Base-by-base conservation (phyloP, 2,113 vertebrate genomes). In the Drymodes brunneopygia region DNA sequence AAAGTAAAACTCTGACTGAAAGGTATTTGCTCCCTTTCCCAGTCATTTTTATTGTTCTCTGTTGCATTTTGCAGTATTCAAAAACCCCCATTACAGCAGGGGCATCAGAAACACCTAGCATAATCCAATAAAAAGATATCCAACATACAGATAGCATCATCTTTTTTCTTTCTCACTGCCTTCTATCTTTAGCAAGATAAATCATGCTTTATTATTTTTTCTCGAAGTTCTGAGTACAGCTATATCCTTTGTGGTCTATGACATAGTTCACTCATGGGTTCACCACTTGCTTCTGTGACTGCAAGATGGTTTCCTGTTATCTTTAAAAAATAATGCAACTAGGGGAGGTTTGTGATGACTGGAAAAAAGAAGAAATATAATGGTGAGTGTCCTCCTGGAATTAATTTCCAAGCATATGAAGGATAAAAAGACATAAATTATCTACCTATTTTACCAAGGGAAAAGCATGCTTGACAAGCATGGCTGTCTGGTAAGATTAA, bases 91-190 rank as follows among this genome's bases (percentile, higher is more conserved):
- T 38, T 73, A 31, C 7, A 78, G 5, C 17, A 77, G 4, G 4
- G 2, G 3, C 61, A 31, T 31, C n/a, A 81, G 31, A 73, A 75
- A 83, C 14, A 42, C 21, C 22, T 25, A 24, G 6, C 40, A 47
- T 80, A 71, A 45, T 40, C 8, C 11, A 84, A 4, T 2, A 4
- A 18, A 38, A 86, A 75, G 81, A 53, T 6, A 20, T 35, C 45
- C 8, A 6, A 8, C 31, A 20, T n/a, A 31, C 1, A 58, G 6
- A 29, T 15, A 57, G 3, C 1, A 0, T 27, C 10, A 22, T 64
- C 35, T 74, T 66, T 65, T 6, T 56, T 72, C 12, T 73, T 84
- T 72, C 6, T 62, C 38, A 29, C 17, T 64, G 8, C 10, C 24
- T 78, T 84, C 15, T 65, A 73, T 13, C 27, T 12, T 81, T 53